Base-by-base conservation (phyloP, 2,888 invertebrate species). In the Lycophotia porphyrea region DNA sequence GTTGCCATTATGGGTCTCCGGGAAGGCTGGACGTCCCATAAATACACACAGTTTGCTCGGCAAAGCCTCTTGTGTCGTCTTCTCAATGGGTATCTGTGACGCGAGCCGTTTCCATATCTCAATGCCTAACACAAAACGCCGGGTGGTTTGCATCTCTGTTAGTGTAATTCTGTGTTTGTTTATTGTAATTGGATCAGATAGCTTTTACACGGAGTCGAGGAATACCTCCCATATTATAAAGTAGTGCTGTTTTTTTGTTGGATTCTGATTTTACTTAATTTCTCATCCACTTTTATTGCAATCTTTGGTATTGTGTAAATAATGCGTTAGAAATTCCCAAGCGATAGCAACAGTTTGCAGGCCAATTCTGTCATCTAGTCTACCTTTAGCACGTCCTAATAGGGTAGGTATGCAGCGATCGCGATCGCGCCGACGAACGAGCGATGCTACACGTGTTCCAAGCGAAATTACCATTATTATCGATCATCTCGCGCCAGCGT, bases 381-480 rank as follows among this genome's bases (percentile, higher is more conserved):
- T 91, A 90, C 90, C 91, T 92, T 92, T 93, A 91, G 92, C 93
- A 92, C 92, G 92, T 94, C 92, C 95, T 95, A 95, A 94, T 95
- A 94, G 94, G 96, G 93, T 90, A 89, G 91, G 93, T 91, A 89
- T 91, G 91, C 81, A 80, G 78, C 89, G 93, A 94, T 93, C 90
- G 91, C 93, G 93, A 95, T 95, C 94, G 92, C 92, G 89, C 91
- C 93, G 90, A 87, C 91, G 91, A 92, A 90, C 92, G 91, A 91
- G 90, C 94, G 95, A 95, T 94, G 93, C 91, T 93, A 96, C 96
- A 96, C 95, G 96, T 96, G 96, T 95, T 94, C 90, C 89, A 86
- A 77, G 91, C 92, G 88, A 95, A 96, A 96, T 96, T 96, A 96
- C 96, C 96, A 96, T 96, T 96, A 96, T 96, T 96, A 96, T 96